Percentiles rank a stretch among this genome's conserved stretches.
Conservation (phyloP, 2,113 vertebrate genomes). For the Grammomys surdaster region DNA sequence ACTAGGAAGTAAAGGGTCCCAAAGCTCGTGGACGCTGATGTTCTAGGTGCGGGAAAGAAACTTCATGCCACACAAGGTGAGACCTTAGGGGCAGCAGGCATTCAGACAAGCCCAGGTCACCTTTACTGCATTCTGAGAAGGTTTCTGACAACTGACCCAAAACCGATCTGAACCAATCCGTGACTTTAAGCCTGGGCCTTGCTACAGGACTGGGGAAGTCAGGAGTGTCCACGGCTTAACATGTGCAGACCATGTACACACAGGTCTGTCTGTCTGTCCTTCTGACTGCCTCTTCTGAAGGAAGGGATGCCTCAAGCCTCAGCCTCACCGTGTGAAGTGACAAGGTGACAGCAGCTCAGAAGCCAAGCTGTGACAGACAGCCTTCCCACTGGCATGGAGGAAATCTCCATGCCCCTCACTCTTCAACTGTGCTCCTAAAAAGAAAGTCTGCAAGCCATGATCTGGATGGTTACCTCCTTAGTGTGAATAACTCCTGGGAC, state of each 20-base stretch:
- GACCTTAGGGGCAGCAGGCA: not conserved
- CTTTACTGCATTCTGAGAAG: not conserved
- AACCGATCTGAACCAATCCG: not conserved
- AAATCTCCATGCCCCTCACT: not conserved
- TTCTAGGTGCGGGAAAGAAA: not conserved
- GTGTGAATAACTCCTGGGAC: constrained; percentile 52
- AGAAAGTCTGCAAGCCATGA: constrained; percentile 28
- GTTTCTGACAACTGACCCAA: constrained; percentile 45
- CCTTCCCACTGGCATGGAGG: not conserved
- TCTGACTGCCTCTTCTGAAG: constrained; percentile 35
- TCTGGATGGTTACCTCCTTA: constrained; percentile 51
- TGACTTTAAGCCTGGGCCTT: not conserved
- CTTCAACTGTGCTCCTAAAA: not conserved
- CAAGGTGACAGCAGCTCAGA: constrained; percentile 8
- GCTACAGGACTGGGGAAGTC: constrained; percentile 17
- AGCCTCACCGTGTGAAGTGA: not conserved
- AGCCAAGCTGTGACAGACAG: not conserved
- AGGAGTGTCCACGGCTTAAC: not conserved
- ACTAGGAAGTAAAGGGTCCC: not conserved
- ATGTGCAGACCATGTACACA: not conserved
- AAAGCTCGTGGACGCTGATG: not conserved
- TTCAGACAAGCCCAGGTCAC: not conserved
- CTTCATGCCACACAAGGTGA: not conserved
- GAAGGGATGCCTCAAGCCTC: not conserved
- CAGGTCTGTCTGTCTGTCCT: constrained; percentile 7